Percentiles rank a stretch among this genome's conserved stretches.
phyloP scores from a whole-genome alignment of 2,113 vertebrate genomes.

The Panthera tigris region DNA sequence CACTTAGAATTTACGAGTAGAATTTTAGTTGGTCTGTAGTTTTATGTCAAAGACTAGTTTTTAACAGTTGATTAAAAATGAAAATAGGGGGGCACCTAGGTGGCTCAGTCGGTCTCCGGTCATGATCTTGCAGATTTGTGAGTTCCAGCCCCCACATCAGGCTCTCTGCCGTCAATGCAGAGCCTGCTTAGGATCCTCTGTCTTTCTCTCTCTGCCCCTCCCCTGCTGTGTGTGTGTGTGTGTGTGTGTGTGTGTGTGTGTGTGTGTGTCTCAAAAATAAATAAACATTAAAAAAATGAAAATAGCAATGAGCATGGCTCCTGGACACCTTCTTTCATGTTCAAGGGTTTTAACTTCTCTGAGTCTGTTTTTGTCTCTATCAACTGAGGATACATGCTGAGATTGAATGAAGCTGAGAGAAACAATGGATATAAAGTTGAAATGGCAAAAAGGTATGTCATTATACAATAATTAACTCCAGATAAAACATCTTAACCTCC shows the following conservation, averaged over 20 bases:
- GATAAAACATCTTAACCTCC: not conserved
- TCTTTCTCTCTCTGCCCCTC: no score
- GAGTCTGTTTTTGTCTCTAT: not conserved
- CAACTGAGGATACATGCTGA: not conserved
- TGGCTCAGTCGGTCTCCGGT: no score
- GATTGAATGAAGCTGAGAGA: not conserved
- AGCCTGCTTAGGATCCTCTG: no score
- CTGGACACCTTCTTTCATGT: not conserved
- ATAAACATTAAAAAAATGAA: not conserved
- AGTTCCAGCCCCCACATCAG: no score
- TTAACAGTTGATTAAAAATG: not conserved
- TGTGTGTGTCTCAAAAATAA: no score
- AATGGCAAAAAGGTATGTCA: not conserved
- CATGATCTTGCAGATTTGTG: no score
- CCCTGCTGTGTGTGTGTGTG: no score
- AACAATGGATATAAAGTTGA: not conserved
- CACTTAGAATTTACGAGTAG: not conserved
- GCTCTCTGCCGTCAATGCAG: no score
- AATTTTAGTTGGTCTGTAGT: not conserved
- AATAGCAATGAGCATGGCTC: not conserved
- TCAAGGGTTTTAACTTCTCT: not conserved
- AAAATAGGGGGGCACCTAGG: not conserved
- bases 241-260: no score
- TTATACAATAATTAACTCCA: not conserved
- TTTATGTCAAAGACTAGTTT: conserved; percentile 25